phyloP scores from a whole-genome alignment of 2,888 invertebrate genomes.

The Oscheius sp. region DNA sequence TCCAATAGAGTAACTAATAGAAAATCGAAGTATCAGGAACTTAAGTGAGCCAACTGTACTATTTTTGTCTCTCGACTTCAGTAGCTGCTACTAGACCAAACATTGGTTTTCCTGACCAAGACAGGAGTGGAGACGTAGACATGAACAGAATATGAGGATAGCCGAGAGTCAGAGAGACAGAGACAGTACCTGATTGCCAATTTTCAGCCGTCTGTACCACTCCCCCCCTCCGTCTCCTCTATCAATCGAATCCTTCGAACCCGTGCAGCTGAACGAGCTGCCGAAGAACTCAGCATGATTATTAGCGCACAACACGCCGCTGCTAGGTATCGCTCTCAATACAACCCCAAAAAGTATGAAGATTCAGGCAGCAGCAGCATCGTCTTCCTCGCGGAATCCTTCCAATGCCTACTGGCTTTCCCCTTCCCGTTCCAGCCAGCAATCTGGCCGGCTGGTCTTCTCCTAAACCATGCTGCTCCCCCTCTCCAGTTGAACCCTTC shows the following conservation, averaged over 20 bases:
- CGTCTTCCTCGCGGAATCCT: slow-evolving; percentile 20
- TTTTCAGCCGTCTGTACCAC: slow-evolving; percentile 81
- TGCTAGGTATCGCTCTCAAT: slow-evolving; percentile 11
- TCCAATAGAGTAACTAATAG: too few relatives aligned
- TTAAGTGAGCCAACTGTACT: too few relatives aligned
- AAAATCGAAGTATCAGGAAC: too few relatives aligned
- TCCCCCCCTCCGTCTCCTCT: slow-evolving; percentile 90
- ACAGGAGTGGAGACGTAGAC: too few relatives aligned
- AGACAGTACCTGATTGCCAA: too few relatives aligned
- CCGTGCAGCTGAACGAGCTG: slow-evolving; percentile 93
- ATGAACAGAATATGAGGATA: too few relatives aligned
- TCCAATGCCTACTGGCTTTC: slow-evolving; percentile 15
- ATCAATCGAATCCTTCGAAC: slow-evolving; percentile 95
- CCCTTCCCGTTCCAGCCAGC: slow-evolving; percentile 36
- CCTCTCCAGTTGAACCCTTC: slow-evolving; percentile 33
- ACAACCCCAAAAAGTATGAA: not conserved
- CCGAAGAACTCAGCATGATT: slow-evolving; percentile 87
- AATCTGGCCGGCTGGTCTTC: slow-evolving; percentile 46
- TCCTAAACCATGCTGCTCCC: slow-evolving; percentile 48
- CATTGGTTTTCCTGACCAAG: too few relatives aligned
- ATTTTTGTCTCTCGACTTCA: too few relatives aligned
- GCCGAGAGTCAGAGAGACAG: too few relatives aligned
- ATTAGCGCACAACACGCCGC: slow-evolving; percentile 53
- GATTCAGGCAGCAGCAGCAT: slow-evolving; percentile 23
- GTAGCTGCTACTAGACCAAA: too few relatives aligned